Evolutionary conservation across 2,797 vertebrate species (phyloP), one percentile per base, ranked within the genome.

Genomic region (Squalus acanthias): DNA sequence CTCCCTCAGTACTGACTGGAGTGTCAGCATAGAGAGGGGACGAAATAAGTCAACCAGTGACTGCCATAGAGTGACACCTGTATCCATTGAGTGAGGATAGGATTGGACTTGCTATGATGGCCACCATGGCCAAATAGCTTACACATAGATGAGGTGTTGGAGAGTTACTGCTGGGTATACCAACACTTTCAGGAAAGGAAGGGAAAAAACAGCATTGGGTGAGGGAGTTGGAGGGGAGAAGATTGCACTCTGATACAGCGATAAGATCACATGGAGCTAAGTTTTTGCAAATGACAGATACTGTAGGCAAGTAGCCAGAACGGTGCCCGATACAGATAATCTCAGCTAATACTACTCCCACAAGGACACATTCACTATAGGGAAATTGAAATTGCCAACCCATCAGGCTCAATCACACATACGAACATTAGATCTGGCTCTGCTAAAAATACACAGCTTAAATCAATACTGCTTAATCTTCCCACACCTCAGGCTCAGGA

Each of bases 361-460:
- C 92, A 95, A 95, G 94, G 70, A 95, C 29, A 60, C 29, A 76
- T 60, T 29, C 46, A 7, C 70, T 95, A n/a, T 33, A 72, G 26
- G 67, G 70, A 95, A 95, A 95, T 95, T 57, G 70, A 60, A 95
- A 76, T 24, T 95, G 50, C 46, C 70, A 72, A 57, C 50, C 50
- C 69, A 74, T 76, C 50, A 95, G 17, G 50, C 46, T 57, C 50
- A 95, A 76, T 95, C 94, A 95, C 94, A 70, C 67, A n/a, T 50
- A 70, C 4, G 50, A 95, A 76, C 94, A 76, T 74, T 76, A 95
- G 94, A 76, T 20, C 69, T 74, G 26, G 94, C 94, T 95, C 70
- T 33, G 29, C 94, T 76, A 76, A 95, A 95, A 95, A 95, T 95
- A 95, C 50, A 95, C 29, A 76, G n/a, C 57, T 76, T 60, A 95